Evolutionary conservation across 2,888 invertebrate species (phyloP), one percentile per base, ranked within the genome.

Genomic region (Masnerella sp.): DNA sequence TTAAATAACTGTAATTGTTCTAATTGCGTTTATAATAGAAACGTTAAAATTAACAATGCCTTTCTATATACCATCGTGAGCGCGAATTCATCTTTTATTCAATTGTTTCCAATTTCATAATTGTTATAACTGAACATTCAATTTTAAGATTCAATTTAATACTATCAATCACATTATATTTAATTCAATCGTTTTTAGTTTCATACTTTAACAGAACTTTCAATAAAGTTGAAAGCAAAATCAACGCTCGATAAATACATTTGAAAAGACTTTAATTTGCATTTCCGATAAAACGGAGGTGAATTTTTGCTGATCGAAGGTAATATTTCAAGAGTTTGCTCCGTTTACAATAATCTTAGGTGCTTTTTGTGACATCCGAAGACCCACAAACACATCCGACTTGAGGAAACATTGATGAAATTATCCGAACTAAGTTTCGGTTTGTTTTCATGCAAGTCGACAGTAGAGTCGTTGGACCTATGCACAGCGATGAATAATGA

Each of bases 401-500:
- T 52, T 47, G 32, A 17, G 56, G 11, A 54, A 62, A 70, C 54
- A 62, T 62, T 70, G 54, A 54, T 62, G 56, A 56, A 70, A 49
- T 70, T 64, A 52, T 62, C 51, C 49, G 42, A 38, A 12, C 15
- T 14, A 58, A 68, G 38, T 43, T 68, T 42, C 47, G 25, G 36
- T 43, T 28, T 51, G 30, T 68, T 61, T 52, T 49, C 59, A 43
- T 14, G 34, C 12, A 22, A 59, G 17, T 34, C 36, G 17, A 20
- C 20, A 28, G 18, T 15, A 34, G 17, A 43, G 11, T n/a, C n/a
- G n/a, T n/a, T n/a, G n/a, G n/a, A n/a, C n/a, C n/a, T n/a, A n/a
- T n/a, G n/a, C n/a, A n/a, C n/a, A n/a, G n/a, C n/a, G n/a, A n/a
- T n/a, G n/a, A n/a, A n/a, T n/a, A n/a, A n/a, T n/a, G n/a, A n/a